Base-by-base conservation (phyloP, 2,797 vertebrate genomes). In the Artibeus lituratus region DNA sequence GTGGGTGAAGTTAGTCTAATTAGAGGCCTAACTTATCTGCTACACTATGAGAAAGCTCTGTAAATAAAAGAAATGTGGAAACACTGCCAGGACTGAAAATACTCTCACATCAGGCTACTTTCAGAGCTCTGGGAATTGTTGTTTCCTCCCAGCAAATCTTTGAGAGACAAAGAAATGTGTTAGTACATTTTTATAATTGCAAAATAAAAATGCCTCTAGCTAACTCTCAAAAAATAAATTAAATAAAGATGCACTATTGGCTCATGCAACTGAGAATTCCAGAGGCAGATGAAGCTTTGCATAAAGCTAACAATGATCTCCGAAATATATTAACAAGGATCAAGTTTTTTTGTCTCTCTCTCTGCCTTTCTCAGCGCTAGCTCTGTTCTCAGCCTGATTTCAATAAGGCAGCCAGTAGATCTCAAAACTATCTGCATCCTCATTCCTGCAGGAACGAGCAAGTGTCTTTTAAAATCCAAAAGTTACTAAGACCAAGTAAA, bases 51-150 rank as follows among this genome's bases (percentile, higher is more conserved):
- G n/a, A n/a, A n/a, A 76, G 10, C 42, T 86, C 86, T 87, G 57
- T 76, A 94, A 95, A 96, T 37, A 96, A 90, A 86, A 91, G 49
- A 89, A 84, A 94, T 87, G 90, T 69, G 53, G 67, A 96, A 93
- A 93, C 62, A 72, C 37, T 83, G 49, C 70, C 74, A 94, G 74
- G 12, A 70, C 55, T 91, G 86, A 96, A 95, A 91, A 84, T 87
- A 77, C n/a, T 80, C 37, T 83, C 53, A 47, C n/a, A 81, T 86
- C 78, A 78, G 44, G n/a, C 72, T 86, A 18, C 62, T 94, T 88
- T 42, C 39, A 78, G 65, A 86, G 67, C 65, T 88, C 55, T 91
- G 55, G 49, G 29, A 89, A 95, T 96, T 96, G 53, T n/a, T 87
- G 29, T 91, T 95, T 86, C 47, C 62, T 93, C n/a, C 29, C 14